Evolutionary conservation across 2,888 invertebrate genomes (phyloP), one percentile per base, ranked within the genome.

Genomic region (Elegia similella): DNA sequence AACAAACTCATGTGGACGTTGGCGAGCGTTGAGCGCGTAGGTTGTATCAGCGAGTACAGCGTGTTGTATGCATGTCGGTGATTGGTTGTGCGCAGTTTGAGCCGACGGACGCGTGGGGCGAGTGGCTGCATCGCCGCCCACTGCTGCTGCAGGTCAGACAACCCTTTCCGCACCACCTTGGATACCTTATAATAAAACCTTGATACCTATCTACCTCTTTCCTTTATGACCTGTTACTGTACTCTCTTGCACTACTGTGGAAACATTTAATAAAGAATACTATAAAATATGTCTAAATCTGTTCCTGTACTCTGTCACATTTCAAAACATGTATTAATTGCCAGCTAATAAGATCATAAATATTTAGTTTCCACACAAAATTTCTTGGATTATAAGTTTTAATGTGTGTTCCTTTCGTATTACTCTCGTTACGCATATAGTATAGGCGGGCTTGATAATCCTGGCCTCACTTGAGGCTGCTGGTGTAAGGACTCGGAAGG

Each of bases 61-160:
- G 85, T 86, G 84, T 85, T 86, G 80, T 85, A 83, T 89, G 89
- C 89, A 88, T 88, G 88, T 88, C 80, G 86, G 87, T 86, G 88
- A 83, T 85, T 84, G 82, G 84, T 84, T 82, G 81, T 81, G 80
- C 75, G 82, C 88, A 85, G 88, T 82, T 84, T 83, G 86, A 82
- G 80, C 88, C 88, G 80, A 78, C 77, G 76, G 89, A 86, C 75
- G 74, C 73, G 76, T 91, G 92, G 91, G 80, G 82, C 78, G 91
- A 90, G 88, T 93, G 91, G 93, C 92, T 92, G 90, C 93, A 90
- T 92, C 93, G 88, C 89, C 95, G 95, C 92, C 95, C 96, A 90
- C 94, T 96, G 93, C 94, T 96, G 92, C 93, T 96, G 92, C 96
- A 96, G 96, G 96, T 96, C 95, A 95, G 95, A 80, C 74, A 66